Evolutionary conservation across 2,888 invertebrate genomes (phyloP), one percentile per base, ranked within the genome.

Genomic region (Allolobophora icterica): DNA sequence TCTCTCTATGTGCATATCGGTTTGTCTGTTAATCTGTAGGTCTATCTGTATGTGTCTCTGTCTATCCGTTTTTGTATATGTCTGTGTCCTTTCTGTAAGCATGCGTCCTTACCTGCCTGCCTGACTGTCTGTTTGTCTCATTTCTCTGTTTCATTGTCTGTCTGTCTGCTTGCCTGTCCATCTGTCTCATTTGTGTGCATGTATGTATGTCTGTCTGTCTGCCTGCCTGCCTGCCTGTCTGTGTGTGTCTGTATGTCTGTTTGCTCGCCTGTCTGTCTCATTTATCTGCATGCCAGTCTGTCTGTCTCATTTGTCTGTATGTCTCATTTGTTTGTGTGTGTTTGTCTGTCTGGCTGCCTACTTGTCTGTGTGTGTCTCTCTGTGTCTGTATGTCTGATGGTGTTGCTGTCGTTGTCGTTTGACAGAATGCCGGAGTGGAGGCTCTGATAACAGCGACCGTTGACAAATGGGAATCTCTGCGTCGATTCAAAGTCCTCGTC

Each of bases 361-460:
- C 15, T 30, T 71, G n/a, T 13, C 71, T 71, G n/a, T 71, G 11
- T 71, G 71, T 45, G 45, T 19, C 45, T 45, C 8, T 45, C 19
- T 4, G 8, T 45, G 45, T n/a, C 71, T 52, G 52, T 24, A 2
- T 52, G 52, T 24, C 52, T 52, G 52, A 52, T 52, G 52, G 52
- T 24, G 21, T 1, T 45, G 52, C n/a, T 52, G 24, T 52, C 38
- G 24, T 40, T 33, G 19, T 52, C 3, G 15, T n/a, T 1, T 89
- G 40, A 35, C 90, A 93, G 93, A 93, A 93, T 91, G 92, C 92
- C 13, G 91, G 92, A 71, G 89, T 93, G 42, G 93, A 93, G 91
- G 92, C 93, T 19, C 89, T 92, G 2, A 92, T 93, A n/a, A 92
- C 92, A n/a, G 91, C 92, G 13, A 33, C 92, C 40, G 89, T 91